These are phyloP conservation scores for Emydoidea blandingii DNA, from an alignment of 2,797 vertebrate genomes.

Conservation along the genomic window DNA sequence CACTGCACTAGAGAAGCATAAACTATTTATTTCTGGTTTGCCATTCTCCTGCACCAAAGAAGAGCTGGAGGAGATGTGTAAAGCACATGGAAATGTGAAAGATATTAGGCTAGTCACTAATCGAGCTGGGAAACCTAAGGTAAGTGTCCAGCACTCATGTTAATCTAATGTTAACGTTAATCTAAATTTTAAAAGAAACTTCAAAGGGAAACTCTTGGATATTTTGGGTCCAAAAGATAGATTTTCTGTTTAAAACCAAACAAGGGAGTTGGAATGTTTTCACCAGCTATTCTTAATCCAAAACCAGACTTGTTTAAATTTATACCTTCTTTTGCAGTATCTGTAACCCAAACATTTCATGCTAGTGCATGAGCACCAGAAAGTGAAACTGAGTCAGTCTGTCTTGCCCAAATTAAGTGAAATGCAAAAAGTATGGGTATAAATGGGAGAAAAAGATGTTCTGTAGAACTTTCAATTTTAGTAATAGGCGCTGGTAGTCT, in stretches of 20 bases:
- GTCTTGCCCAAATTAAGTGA: neutral
- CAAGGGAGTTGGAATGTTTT: neutral
- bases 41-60: slow-evolving; percentile 94
- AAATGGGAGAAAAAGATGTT: neutral
- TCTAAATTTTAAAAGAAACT: neutral
- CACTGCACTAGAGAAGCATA: slow-evolving; percentile 93
- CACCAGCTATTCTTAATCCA: neutral
- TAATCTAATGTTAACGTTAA: neutral
- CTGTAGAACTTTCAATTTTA: fast-evolving
- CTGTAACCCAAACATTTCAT: neutral
- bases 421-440: neutral
- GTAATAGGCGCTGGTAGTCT: neutral
- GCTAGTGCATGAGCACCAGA: neutral
- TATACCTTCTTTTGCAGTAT: neutral
- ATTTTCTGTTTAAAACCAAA: neutral
- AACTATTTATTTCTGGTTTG: slow-evolving; percentile 95
- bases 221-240: neutral
- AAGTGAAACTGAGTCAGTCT: neutral
- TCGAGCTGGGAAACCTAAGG: slow-evolving; percentile 97
- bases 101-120: slow-evolving; percentile 95
- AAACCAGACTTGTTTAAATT: neutral
- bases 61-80: slow-evolving; percentile 89
- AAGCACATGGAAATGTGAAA: slow-evolving; percentile 88
- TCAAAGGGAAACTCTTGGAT: fast-evolving
- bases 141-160: slow-evolving; percentile 49